These are phyloP conservation scores for Isaurus tuberculatus DNA, from an alignment of 92 coral and sea anemone species.

Conservation along the genomic window DNA sequence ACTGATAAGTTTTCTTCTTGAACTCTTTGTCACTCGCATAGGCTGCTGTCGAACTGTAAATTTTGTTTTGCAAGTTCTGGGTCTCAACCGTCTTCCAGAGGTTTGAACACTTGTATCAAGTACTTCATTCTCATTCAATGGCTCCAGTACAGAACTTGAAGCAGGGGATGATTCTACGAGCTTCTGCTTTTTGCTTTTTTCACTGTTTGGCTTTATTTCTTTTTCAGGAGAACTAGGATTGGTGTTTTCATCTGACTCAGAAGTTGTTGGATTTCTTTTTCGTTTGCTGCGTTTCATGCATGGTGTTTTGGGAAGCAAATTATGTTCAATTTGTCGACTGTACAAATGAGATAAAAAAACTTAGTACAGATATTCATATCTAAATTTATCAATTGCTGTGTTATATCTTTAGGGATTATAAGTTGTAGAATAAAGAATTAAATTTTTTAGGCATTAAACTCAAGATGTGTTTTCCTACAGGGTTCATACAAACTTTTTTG, in stretches of 20 bases:
- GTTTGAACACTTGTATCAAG: conserved; percentile 33
- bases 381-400: background rate
- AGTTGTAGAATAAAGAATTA: too few species aligned
- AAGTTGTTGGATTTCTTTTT: conserved; percentile 23
- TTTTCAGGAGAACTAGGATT: conserved; percentile 10
- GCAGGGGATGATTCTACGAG: conserved; percentile 6
- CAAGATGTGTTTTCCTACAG: too few species aligned
- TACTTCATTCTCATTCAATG: conserved; percentile 17
- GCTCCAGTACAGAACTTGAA: background rate
- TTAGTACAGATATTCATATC: background rate
- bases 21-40: conserved; percentile 24
- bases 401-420: background rate
- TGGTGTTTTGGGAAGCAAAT: conserved; percentile 91
- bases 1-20: conserved; percentile 7
- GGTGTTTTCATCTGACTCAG: conserved; percentile 56
- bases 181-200: conserved; percentile 29
- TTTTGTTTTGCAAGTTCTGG: conserved; percentile 25
- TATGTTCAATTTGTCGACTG: conserved; percentile 36
- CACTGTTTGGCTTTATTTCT: conserved; percentile 7
- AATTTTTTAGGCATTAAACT: too few species aligned
- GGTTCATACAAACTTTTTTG: too few species aligned
- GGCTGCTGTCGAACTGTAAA: background rate
- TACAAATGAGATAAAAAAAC: background rate
- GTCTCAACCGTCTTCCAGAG: background rate
- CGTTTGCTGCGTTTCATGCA: conserved; percentile 70